A percentile compares a stretch with the other conserved stretches of the same genome.
Conservation (phyloP, 53 echinoderm and acorn worm genomes). For the Mesocentrotus franciscanus region DNA sequence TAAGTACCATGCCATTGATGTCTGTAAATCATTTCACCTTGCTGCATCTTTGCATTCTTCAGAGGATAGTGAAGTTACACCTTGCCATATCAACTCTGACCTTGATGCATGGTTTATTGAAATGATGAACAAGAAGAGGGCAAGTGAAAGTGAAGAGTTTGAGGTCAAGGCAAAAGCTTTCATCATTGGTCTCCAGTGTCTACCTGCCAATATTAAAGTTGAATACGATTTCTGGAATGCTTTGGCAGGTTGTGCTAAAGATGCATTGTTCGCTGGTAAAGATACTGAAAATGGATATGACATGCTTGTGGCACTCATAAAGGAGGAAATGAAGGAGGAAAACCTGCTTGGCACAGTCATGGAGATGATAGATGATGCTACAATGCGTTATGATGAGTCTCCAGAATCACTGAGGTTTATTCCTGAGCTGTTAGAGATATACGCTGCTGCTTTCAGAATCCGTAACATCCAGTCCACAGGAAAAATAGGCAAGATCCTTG, state of each 20-base stretch:
- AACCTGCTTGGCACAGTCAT: background rate
- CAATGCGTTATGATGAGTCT: background rate
- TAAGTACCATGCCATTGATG: slow-evolving; percentile 3
- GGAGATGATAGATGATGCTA: background rate
- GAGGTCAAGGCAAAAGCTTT: background rate
- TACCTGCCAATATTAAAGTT: background rate
- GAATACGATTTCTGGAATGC: background rate
- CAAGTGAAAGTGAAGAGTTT: background rate
- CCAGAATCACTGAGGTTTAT: background rate
- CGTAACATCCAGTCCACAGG: background rate
- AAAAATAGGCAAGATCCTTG: background rate
- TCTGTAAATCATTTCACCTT: background rate
- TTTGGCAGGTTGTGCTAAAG: too few relatives aligned
- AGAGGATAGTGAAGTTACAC: background rate
- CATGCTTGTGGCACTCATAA: background rate
- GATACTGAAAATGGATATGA: background rate
- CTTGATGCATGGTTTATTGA: background rate
- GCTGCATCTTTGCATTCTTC: background rate
- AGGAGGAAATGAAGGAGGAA: background rate
- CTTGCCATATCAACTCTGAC: slow-evolving; percentile 10
- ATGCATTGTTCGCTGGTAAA: background rate
- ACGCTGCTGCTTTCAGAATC: background rate
- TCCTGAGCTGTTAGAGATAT: slow-evolving; percentile 18
- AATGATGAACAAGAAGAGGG: background rate
- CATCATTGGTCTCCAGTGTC: background rate